phyloP scores from a whole-genome alignment of 2,113 vertebrate genomes.

The Scalopus aquaticus region DNA sequence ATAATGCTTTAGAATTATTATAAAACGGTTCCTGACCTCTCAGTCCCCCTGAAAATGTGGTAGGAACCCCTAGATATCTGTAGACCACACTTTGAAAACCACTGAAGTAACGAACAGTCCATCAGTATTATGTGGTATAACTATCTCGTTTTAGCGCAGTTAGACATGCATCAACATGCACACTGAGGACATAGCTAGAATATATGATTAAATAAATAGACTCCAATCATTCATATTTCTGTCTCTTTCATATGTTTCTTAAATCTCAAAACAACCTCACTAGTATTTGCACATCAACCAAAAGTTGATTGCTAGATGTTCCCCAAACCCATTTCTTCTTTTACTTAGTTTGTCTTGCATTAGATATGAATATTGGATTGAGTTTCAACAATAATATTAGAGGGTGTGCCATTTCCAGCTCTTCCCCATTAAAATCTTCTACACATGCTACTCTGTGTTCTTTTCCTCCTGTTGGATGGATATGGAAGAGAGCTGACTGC shows the following conservation, averaged over 20 bases:
- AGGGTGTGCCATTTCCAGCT: neutral
- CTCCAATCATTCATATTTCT: neutral
- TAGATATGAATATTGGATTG: neutral
- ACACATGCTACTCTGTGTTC: neutral
- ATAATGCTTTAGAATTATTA: neutral
- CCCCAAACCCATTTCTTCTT: neutral
- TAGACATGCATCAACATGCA: neutral
- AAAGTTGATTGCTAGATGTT: neutral
- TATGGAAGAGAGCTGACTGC: neutral
- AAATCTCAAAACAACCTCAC: neutral
- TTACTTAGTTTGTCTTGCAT: neutral
- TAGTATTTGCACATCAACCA: neutral
- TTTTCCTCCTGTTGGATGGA: neutral
- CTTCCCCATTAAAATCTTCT: neutral
- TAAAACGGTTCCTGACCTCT: conserved; percentile 5
- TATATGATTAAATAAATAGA: neutral
- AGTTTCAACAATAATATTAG: neutral
- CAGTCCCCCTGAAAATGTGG: neutral
- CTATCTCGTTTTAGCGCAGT: neutral
- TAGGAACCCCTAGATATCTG: neutral
- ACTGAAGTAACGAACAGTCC: neutral
- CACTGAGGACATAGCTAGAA: neutral
- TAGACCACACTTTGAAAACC: neutral
- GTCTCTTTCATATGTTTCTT: conserved; percentile 9
- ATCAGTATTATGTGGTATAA: neutral